Evolutionary conservation across 1,140 invertebrate genomes (phyloP).

Genomic region (Asobara japonica): DNA sequence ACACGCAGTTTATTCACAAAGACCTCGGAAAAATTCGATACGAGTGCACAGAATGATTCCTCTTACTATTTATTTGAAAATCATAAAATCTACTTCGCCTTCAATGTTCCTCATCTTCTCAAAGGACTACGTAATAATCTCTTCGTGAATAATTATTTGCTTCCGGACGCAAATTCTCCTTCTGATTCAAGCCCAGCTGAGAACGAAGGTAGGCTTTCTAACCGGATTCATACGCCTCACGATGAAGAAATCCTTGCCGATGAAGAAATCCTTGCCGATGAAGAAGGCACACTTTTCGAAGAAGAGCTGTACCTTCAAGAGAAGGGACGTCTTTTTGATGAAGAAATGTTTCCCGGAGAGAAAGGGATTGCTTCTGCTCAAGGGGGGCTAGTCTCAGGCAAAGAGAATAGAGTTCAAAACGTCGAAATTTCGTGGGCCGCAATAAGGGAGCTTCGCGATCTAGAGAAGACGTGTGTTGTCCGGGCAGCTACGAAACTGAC

Average conservation of each 20-base stretch:
- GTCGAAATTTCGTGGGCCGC: too few relatives aligned
- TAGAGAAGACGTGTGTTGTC: too few relatives aligned
- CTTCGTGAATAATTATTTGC: too few relatives aligned
- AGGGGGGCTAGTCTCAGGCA: too few relatives aligned
- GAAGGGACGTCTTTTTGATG: neutral
- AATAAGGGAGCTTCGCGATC: too few relatives aligned
- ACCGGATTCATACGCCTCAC: too few relatives aligned
- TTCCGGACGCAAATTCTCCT: too few relatives aligned
- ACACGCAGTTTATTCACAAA: neutral
- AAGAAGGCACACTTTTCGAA: too few relatives aligned
- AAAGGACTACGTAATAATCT: neutral
- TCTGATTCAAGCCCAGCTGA: too few relatives aligned
- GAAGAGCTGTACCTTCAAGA: too few relatives aligned
- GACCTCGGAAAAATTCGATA: neutral
- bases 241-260: conserved; percentile 15
- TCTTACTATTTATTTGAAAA: neutral
- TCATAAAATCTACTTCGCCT: neutral
- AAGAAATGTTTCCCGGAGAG: neutral
- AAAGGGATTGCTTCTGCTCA: neutral
- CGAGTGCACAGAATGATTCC: neutral
- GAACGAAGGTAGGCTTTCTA: too few relatives aligned
- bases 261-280: too few relatives aligned
- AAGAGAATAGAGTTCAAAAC: neutral
- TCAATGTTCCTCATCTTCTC: neutral
- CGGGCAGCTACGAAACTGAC: neutral